Evolutionary conservation across 2,888 invertebrate genomes (phyloP).

Genomic region (Acanthosepion esculentum): DNA sequence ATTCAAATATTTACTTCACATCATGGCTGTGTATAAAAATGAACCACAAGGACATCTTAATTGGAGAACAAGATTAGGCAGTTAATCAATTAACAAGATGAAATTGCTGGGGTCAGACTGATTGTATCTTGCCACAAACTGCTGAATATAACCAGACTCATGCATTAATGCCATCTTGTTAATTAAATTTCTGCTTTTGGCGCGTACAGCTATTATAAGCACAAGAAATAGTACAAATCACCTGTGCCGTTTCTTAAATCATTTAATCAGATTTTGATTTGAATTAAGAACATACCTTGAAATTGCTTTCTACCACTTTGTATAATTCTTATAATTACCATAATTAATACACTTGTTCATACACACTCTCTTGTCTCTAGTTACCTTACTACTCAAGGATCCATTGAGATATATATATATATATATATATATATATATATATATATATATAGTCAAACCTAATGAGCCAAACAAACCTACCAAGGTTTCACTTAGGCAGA

Average conservation of each 20-base stretch:
- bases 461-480: too few relatives aligned
- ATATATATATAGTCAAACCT: too few relatives aligned
- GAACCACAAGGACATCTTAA: not conserved
- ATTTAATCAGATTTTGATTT: not conserved
- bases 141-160: not conserved
- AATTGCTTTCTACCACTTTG: too few relatives aligned
- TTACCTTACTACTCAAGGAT: too few relatives aligned
- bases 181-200: not conserved
- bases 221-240: not conserved
- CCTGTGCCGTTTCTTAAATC: not conserved
- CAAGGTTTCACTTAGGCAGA: too few relatives aligned
- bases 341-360: too few relatives aligned
- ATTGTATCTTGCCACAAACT: slow-evolving; percentile 8
- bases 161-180: not conserved
- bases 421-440: too few relatives aligned
- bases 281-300: too few relatives aligned
- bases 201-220: not conserved
- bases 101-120: not conserved
- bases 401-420: too few relatives aligned
- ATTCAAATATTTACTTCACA: not conserved
- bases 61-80: not conserved
- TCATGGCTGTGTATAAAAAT: not conserved
- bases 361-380: too few relatives aligned
- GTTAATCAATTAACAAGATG: not conserved
- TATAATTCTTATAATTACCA: too few relatives aligned